These are phyloP conservation scores for Rhagologus leucostigma DNA, from an alignment of 2,113 vertebrate species.

Conservation along the genomic window DNA sequence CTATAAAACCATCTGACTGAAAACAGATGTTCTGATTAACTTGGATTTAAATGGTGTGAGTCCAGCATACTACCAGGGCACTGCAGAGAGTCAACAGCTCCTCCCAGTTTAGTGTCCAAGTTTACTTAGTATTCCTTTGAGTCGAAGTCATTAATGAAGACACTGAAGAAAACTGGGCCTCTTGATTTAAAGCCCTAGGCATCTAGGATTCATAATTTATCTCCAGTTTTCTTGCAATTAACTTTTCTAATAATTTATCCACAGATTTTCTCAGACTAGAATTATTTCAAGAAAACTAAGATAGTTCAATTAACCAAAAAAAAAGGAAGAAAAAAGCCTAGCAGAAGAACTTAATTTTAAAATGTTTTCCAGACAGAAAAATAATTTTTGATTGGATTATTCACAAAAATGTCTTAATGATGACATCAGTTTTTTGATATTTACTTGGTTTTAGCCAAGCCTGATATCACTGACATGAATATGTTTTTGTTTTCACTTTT, in stretches of 20 bases:
- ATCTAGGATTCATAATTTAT: background rate
- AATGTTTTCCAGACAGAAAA: background rate
- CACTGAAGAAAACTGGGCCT: background rate
- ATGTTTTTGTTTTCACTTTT: background rate
- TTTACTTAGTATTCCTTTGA: background rate
- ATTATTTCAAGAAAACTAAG: background rate
- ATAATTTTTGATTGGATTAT: background rate
- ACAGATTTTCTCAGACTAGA: background rate
- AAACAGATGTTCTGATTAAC: background rate
- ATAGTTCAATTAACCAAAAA: background rate
- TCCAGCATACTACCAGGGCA: background rate
- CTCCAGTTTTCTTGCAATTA: background rate
- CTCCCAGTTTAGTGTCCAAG: background rate
- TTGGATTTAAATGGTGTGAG: background rate
- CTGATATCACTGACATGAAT: background rate
- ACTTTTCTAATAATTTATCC: background rate
- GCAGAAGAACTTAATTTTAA: background rate
- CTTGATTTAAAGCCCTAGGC: background rate
- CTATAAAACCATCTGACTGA: background rate
- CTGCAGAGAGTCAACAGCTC: background rate
- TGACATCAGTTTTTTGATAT: background rate
- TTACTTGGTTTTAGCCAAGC: background rate
- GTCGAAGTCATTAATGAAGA: fast-evolving
- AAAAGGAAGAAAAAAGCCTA: fast-evolving
- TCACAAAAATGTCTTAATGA: background rate